Conservation (phyloP, 2,797 vertebrate species). For the Pangasius sanitwongsei region DNA sequence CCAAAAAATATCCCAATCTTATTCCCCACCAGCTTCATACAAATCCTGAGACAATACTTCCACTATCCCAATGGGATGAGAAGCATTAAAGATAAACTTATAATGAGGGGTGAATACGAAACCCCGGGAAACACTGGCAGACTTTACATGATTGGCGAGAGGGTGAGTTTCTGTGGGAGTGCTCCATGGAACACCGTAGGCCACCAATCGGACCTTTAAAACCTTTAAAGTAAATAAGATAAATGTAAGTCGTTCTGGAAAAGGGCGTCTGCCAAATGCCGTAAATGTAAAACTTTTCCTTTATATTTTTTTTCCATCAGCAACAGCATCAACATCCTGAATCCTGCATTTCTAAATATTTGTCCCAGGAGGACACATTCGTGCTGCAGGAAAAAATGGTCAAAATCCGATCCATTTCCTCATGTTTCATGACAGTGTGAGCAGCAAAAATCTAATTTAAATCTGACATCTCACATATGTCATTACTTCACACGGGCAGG, state of each 20-base stretch:
- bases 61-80: neutral
- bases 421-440: neutral
- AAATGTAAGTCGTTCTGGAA: too few species aligned
- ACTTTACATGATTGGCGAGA: too few species aligned
- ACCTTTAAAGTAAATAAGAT: too few species aligned
- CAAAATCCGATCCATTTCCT: neutral
- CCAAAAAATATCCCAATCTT: neutral
- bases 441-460: neutral
- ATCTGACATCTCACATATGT: neutral
- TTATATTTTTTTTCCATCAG: neutral
- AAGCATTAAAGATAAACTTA: neutral
- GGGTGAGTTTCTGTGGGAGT: neutral
- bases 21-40: neutral
- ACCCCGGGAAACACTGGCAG: slow-evolving; percentile 6
- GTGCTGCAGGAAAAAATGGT: neutral
- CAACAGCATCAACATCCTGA: neutral
- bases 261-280: too few species aligned
- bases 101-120: neutral
- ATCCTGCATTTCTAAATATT: neutral
- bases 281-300: neutral
- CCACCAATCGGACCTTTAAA: neutral
- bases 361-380: neutral
- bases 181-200: too few species aligned
- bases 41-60: neutral
- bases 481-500: neutral